phyloP scores from a whole-genome alignment of 2,113 vertebrate species.

The Coreoperca whiteheadi region DNA sequence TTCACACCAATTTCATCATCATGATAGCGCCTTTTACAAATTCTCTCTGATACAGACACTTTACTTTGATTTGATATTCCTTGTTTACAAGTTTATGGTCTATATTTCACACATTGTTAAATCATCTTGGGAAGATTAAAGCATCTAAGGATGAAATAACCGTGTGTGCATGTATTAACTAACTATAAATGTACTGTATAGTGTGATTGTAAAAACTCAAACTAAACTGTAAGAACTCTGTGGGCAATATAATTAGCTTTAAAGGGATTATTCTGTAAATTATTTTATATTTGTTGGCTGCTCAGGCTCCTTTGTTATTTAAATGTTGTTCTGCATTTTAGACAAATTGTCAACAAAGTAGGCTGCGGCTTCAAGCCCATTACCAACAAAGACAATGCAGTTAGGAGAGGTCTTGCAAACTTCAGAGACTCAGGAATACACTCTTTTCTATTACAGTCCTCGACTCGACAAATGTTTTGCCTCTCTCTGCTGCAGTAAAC shows the following conservation, averaged over 20 bases:
- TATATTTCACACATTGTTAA: conserved; percentile 18
- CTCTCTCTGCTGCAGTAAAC: conserved; percentile 47
- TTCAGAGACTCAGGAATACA: conserved; percentile 12
- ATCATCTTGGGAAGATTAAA: background rate
- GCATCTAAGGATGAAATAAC: conserved; percentile 14
- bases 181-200: background rate
- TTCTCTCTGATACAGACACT: conserved; percentile 9
- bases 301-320: conserved; percentile 3
- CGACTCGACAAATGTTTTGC: conserved; percentile 32
- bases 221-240: background rate
- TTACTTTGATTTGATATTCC: conserved; percentile 7
- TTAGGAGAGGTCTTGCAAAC: conserved; percentile 23
- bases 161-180: background rate
- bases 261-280: background rate
- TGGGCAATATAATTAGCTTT: background rate
- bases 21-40: background rate
- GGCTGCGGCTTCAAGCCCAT: conserved; percentile 8
- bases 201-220: background rate
- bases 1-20: conserved; percentile 62
- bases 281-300: background rate
- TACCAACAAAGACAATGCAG: conserved; percentile 27
- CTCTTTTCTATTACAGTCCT: conserved; percentile 29
- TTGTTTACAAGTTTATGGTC: conserved; percentile 28
- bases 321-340: conserved; percentile 10
- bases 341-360: conserved; percentile 16